Percentiles rank a stretch among this genome's conserved stretches.
Evolutionary conservation across 2,797 vertebrate species (phyloP).

Genomic region (Chromis chromis): DNA sequence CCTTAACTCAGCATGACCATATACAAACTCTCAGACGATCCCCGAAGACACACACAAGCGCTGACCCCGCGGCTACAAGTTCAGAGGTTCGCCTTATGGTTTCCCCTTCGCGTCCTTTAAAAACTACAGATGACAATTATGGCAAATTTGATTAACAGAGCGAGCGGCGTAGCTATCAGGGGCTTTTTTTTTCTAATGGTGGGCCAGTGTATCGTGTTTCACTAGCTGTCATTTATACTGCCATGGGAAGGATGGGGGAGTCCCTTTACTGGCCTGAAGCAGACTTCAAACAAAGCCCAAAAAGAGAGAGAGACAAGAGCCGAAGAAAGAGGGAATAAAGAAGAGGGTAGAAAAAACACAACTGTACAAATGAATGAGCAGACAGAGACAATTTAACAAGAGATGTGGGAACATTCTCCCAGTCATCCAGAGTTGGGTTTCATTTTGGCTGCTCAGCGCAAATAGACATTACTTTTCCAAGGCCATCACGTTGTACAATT

Average conservation of each 20-base stretch:
- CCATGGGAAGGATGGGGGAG: constrained; percentile 72
- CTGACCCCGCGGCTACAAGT: constrained; percentile 60
- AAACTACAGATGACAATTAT: constrained; percentile 82
- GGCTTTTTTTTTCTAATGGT: constrained; percentile 52
- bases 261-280: constrained; percentile 82
- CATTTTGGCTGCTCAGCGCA: constrained; percentile 70
- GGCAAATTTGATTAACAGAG: constrained; percentile 84
- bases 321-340: constrained; percentile 34
- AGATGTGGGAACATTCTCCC: constrained; percentile 75
- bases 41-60: constrained; percentile 54
- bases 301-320: constrained; percentile 45
- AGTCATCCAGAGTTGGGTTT: constrained; percentile 73
- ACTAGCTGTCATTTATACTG: constrained; percentile 87
- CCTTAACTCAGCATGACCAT: constrained; percentile 72
- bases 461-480: constrained; percentile 75
- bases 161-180: constrained; percentile 66
- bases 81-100: constrained; percentile 68
- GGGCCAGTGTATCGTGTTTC: constrained; percentile 81
- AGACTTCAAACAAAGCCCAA: constrained; percentile 85
- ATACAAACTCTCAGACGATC: constrained; percentile 72
- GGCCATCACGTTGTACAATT: constrained; percentile 72
- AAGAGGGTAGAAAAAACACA: constrained; percentile 34
- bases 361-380: constrained; percentile 70
- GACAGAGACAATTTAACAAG: constrained; percentile 77
- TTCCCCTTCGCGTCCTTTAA: constrained; percentile 77